Evolutionary conservation across 1,140 invertebrate genomes (phyloP), one percentile per base, ranked within the genome.

Genomic region (Lanistes nyassanus): DNA sequence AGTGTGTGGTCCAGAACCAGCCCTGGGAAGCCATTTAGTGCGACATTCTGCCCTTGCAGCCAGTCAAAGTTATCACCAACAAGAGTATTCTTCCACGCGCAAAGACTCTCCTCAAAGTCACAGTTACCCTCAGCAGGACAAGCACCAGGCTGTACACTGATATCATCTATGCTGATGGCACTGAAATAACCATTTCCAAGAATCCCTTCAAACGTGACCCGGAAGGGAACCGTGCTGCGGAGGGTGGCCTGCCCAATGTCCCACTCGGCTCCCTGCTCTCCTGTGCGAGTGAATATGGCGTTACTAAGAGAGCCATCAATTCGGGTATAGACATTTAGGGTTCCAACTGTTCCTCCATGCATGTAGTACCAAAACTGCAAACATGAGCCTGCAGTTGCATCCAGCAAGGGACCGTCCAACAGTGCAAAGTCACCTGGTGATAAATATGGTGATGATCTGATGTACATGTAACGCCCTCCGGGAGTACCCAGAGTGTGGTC

Each of bases 341-440:
- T 60, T 31, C 83, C 86, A 34, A 83, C 76, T 5, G 72, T 64
- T 19, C 34, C 26, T 23, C 94, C 58, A 83, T 91, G 94, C 94
- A 95, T 95, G 82, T 94, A 94, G 82, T 90, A 93, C 91, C 92
- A 95, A 92, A 90, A 91, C 19, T 81, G 80, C n/a, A 87, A 69
- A 77, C 86, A 87, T 80, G 85, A 66, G 13, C 81, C 78, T 31
- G 76, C 53, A 21, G 83, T 80, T 23, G 80, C 75, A 26, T 79
- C 75, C 47, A 80, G 80, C 0, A 65, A 23, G 19, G 79, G 75
- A 74, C 81, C 83, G 62, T 80, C 76, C 26, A 87, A 62, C 71
- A 80, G 80, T 26, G 85, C 84, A 67, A 78, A 86, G 76, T 88
- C 79, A 58, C 82, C 82, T 5, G 51, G 31, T 34, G 31, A 60